Evolutionary conservation across 2,888 invertebrate genomes (phyloP), one percentile per base, ranked within the genome.

Genomic region (Dynastes grantii): DNA sequence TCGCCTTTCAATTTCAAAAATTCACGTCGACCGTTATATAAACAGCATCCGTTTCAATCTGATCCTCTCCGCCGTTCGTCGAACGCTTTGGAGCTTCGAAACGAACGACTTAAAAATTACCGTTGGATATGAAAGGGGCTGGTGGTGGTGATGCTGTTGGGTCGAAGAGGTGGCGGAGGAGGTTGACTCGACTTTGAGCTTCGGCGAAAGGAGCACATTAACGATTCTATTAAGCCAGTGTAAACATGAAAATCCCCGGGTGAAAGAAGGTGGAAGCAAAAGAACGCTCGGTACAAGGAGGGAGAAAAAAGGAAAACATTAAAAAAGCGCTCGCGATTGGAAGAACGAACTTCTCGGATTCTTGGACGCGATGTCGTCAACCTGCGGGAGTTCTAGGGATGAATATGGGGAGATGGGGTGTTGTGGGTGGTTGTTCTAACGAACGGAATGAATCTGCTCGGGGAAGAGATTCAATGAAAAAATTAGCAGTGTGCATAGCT

Each of bases 151-250:
- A 22, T 58, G 22, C 55, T 8, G 22, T 8, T 2, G 22, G 55
- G 22, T 5, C 55, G 55, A 58, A 4, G 6, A 58, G 22, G 8
- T 22, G 22, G 2, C 55, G 55, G 16, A 22, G 45, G 55, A 58
- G 16, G n/a, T 16, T 4, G 53, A 53, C 22, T 58, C 51, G 67
- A 67, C 70, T 29, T 45, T 51, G 53, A 29, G 67, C 49, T 45
- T 45, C 16, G 67, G 55, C 16, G 27, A 51, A 77, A 58, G 70
- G 49, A 70, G 64, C 29, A 75, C 78, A 79, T 79, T 76, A 79
- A 79, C 76, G 78, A 79, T 79, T 79, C 78, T 79, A 79, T 79
- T 79, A 79, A 79, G 67, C 58, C 68, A 65, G 76, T 76, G 78
- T 79, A 79, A 79, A 79, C 78, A 79, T 68, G 76, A 61, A 79